A percentile compares a stretch with the other conserved stretches of the same genome.
These are phyloP conservation scores for Peromyscus aztecus DNA, from an alignment of 2,797 vertebrate genomes.

Conservation along the genomic window DNA sequence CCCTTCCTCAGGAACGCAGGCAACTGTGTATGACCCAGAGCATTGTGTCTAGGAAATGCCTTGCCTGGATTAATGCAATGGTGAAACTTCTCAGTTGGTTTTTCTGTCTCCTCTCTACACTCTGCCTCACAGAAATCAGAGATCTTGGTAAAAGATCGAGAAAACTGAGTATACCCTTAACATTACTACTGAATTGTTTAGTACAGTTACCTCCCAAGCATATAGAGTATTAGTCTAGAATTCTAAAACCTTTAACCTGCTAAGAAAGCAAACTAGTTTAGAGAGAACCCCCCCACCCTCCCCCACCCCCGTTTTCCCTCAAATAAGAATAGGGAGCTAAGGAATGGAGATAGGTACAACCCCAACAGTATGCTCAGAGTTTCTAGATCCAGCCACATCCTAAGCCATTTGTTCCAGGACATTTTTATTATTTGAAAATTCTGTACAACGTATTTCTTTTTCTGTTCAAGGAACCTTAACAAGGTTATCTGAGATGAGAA, in stretches of 20 bases:
- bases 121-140: neutral
- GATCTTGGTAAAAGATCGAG: neutral
- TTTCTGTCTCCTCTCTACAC: neutral
- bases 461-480: neutral
- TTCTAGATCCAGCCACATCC: neutral
- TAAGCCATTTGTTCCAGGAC: neutral
- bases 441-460: neutral
- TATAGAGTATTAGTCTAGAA: neutral
- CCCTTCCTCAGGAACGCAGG: too few species aligned
- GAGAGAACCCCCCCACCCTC: neutral
- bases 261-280: neutral
- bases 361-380: too few species aligned
- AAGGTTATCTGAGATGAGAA: neutral
- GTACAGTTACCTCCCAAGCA: neutral
- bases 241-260: neutral
- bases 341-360: neutral
- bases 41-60: neutral
- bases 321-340: neutral
- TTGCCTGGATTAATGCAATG: neutral
- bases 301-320: neutral
- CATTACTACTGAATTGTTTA: neutral
- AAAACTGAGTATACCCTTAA: neutral
- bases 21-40: fast-evolving
- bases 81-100: neutral
- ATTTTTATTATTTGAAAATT: neutral